These are phyloP conservation scores for Sebastes matsubarae DNA, from an alignment of 2,797 vertebrate genomes.

Conservation along the genomic window DNA sequence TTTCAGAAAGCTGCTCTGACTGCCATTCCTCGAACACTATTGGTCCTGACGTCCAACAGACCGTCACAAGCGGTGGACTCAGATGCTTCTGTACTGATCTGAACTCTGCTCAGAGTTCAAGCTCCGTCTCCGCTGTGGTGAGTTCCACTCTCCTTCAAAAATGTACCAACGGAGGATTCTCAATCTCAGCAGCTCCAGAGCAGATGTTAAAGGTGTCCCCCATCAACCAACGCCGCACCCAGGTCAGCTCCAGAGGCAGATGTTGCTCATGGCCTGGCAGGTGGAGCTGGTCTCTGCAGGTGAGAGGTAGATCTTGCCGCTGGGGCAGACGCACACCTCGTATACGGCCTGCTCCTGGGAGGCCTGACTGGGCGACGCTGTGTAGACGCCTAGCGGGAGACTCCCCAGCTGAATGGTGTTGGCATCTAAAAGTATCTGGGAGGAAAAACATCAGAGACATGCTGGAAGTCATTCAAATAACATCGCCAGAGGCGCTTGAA, in stretches of 20 bases:
- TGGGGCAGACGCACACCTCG: constrained; percentile 93
- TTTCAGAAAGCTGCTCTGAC: constrained; percentile 28
- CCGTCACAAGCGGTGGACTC: not conserved
- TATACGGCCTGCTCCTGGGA: constrained; percentile 85
- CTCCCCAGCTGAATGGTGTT: constrained; percentile 88
- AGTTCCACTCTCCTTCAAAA: not conserved
- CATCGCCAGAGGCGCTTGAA: constrained; percentile 23
- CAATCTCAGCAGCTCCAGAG: constrained; percentile 7
- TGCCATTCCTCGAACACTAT: not conserved
- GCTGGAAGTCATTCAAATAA: constrained; percentile 49
- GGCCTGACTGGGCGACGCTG: constrained; percentile 41
- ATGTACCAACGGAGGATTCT: not conserved
- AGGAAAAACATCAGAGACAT: constrained; percentile 10
- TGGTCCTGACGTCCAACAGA: constrained; percentile 24
- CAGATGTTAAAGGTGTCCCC: constrained; percentile 14
- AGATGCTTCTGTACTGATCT: not conserved
- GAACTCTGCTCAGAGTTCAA: constrained; percentile 15
- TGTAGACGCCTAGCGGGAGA: constrained; percentile 87
- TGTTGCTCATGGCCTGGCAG: constrained; percentile 92
- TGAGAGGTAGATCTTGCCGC: constrained; percentile 91
- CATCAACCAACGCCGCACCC: not conserved
- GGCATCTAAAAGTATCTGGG: constrained; percentile 90
- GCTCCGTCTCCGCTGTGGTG: not conserved
- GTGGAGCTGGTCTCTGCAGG: constrained; percentile 89
- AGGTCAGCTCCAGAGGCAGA: constrained; percentile 90